phyloP scores from a whole-genome alignment of 2,888 invertebrate genomes.

The Exocentrus adspersus region DNA sequence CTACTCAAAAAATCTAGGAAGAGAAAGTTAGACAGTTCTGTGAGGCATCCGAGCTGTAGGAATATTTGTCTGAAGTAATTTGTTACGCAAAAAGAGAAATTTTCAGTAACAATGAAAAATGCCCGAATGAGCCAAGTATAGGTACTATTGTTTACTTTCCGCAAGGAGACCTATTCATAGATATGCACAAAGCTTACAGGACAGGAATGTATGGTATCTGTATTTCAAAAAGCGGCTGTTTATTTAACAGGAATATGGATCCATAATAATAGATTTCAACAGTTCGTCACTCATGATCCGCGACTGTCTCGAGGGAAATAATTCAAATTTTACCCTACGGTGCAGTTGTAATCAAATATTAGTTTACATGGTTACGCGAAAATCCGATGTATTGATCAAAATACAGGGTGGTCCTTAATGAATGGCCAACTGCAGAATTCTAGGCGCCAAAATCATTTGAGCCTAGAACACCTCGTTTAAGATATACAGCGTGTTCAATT shows the following conservation, averaged over 20 bases:
- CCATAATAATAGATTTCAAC: neutral
- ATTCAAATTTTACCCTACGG: slow-evolving; percentile 43
- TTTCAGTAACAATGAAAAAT: slow-evolving; percentile 9
- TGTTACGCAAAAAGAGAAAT: slow-evolving; percentile 41
- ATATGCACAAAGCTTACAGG: too few species aligned
- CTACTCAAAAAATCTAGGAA: slow-evolving; percentile 43
- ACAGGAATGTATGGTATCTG: too few species aligned
- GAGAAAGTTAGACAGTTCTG: slow-evolving; percentile 46
- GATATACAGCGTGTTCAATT: too few species aligned
- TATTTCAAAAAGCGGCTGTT: neutral
- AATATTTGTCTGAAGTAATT: slow-evolving; percentile 28
- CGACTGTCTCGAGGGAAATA: slow-evolving; percentile 42
- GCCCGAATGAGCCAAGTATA: slow-evolving; percentile 2
- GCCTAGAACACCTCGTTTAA: neutral
- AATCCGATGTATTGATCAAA: neutral
- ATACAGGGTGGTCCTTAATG: neutral
- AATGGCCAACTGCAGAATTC: neutral
- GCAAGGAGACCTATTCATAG: too few species aligned
- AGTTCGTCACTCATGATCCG: slow-evolving; percentile 47
- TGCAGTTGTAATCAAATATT: slow-evolving; percentile 41
- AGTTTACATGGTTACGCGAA: slow-evolving; percentile 35
- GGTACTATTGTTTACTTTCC: neutral
- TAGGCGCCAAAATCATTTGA: neutral
- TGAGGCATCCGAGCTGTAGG: slow-evolving; percentile 6
- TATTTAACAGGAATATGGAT: neutral